These are phyloP conservation scores for Epinephelus malabaricus DNA, from an alignment of 2,797 vertebrate genomes.

Conservation along the genomic window DNA sequence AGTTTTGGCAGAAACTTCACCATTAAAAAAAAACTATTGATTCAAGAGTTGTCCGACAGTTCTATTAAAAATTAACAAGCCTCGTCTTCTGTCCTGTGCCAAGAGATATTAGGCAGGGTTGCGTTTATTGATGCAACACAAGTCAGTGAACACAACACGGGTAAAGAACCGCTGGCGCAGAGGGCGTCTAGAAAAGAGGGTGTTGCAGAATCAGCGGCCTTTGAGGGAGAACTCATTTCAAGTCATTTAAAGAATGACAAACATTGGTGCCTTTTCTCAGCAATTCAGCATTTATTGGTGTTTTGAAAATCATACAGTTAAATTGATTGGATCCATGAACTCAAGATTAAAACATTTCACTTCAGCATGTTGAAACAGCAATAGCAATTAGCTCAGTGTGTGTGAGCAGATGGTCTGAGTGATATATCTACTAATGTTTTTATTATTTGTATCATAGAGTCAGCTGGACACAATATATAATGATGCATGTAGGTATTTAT, in stretches of 20 bases:
- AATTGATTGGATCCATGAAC: neutral
- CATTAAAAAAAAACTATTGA: slow-evolving; percentile 44
- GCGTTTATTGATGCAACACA: neutral
- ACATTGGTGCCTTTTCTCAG: neutral
- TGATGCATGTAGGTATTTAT: slow-evolving; percentile 4
- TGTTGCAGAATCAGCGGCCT: too few relatives aligned
- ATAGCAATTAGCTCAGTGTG: slow-evolving; percentile 5
- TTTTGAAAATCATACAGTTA: neutral
- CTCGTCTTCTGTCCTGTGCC: neutral
- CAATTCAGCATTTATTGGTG: neutral
- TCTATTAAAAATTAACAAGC: slow-evolving; percentile 32
- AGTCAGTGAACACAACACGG: neutral
- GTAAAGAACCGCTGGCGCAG: neutral
- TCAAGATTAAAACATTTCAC: slow-evolving; percentile 47
- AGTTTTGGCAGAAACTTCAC: slow-evolving; percentile 9
- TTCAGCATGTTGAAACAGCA: slow-evolving; percentile 38
- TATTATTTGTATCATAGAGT: slow-evolving; percentile 10
- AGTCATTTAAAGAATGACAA: neutral
- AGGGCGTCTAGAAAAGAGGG: too few relatives aligned
- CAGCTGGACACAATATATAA: slow-evolving; percentile 6
- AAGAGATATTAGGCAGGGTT: neutral
- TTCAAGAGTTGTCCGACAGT: slow-evolving; percentile 30
- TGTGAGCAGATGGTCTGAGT: slow-evolving; percentile 5
- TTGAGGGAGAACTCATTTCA: too few relatives aligned
- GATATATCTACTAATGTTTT: neutral